These are phyloP conservation scores for Meandrina meandrites DNA, from an alignment of 92 coral and sea anemone genomes.

Conservation along the genomic window DNA sequence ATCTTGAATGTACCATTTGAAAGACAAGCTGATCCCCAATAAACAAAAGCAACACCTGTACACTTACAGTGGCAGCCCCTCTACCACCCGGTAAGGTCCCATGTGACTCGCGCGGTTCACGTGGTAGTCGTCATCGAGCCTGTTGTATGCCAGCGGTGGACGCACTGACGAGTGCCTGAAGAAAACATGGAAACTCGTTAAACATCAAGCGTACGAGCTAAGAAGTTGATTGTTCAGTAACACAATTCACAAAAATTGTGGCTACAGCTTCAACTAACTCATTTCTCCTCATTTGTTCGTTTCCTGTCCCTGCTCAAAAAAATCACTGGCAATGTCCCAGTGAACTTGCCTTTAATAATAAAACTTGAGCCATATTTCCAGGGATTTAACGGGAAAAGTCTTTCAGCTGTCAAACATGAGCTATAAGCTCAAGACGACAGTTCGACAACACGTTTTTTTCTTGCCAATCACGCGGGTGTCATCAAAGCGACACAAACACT, in stretches of 20 bases:
- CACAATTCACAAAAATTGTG: no score
- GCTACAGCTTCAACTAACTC: background rate
- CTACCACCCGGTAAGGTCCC: slow-evolving; percentile 74
- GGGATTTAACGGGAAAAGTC: background rate
- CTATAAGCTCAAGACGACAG: background rate
- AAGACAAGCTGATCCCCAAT: background rate
- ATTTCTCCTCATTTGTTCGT: no score
- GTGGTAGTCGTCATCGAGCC: slow-evolving; percentile 67
- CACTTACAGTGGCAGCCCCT: slow-evolving; percentile 89
- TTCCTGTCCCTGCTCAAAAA: no score
- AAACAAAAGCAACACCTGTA: background rate
- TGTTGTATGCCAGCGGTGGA: slow-evolving; percentile 76
- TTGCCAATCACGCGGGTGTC: background rate
- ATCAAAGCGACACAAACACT: slow-evolving; percentile 52
- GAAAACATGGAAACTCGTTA: background rate
- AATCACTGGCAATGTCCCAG: no score
- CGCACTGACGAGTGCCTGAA: slow-evolving; percentile 68
- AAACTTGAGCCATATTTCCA: no score
- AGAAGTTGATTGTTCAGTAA: background rate
- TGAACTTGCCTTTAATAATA: no score
- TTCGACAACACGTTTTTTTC: background rate
- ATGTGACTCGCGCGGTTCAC: slow-evolving; percentile 92
- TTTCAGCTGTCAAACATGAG: background rate
- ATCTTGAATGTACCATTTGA: background rate
- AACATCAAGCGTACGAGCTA: background rate